Conservation (phyloP, 2,797 vertebrate species). For the Pangasius macronema region DNA sequence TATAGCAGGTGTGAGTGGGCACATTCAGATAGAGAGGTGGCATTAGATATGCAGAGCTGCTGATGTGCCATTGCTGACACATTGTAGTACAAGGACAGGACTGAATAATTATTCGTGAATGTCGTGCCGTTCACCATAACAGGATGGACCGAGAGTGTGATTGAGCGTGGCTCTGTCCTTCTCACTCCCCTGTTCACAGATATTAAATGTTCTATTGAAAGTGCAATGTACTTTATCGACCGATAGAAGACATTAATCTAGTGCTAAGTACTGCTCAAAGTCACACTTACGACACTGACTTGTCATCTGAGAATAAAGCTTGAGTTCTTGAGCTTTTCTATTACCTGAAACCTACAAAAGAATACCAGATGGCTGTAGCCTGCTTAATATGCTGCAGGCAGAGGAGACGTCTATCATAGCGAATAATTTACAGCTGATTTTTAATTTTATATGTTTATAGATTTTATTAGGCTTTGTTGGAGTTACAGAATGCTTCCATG, state of each 20-base stretch:
- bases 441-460: neutral
- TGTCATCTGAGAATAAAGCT: neutral
- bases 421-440: neutral
- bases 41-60: constrained; percentile 52
- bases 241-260: no score
- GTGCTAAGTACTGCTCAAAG: no score
- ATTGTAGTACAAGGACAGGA: constrained; percentile 4
- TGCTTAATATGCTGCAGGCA: neutral
- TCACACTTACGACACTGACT: no score
- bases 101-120: constrained; percentile 47
- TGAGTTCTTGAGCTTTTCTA: neutral
- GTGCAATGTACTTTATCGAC: no score
- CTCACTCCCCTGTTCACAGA: neutral
- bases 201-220: neutral
- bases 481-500: neutral
- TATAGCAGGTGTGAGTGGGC: constrained; percentile 44
- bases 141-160: constrained; percentile 1
- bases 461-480: neutral
- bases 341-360: neutral
- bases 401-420: neutral
- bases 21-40: constrained; percentile 56
- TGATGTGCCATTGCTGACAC: constrained; percentile 39
- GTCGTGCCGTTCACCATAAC: constrained; percentile 25
- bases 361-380: neutral
- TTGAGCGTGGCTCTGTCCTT: constrained; percentile 1